Evolutionary conservation across 2,888 invertebrate species (phyloP).

Genomic region (Chrysotoxum bicinctum): DNA sequence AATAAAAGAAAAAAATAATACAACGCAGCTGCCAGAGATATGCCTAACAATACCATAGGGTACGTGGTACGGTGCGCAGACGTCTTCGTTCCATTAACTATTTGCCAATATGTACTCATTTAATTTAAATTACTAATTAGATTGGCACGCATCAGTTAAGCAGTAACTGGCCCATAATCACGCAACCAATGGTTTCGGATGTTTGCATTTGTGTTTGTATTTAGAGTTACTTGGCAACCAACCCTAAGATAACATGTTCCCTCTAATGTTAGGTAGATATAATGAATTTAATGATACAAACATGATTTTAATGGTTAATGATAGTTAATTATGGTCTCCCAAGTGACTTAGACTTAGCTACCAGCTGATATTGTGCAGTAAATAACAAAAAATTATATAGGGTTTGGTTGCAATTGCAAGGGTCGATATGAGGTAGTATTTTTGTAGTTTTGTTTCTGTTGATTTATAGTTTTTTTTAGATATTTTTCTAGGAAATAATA

Average conservation of each 20-base stretch:
- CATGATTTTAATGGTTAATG: constrained; percentile 13
- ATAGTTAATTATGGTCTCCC: not conserved
- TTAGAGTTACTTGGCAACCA: constrained; percentile 24
- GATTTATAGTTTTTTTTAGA: not conserved
- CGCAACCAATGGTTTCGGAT: constrained; percentile 45
- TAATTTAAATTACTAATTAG: constrained; percentile 61
- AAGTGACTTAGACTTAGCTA: not conserved
- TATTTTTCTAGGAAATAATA: not conserved
- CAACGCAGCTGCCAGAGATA: not conserved
- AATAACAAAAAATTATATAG: not conserved
- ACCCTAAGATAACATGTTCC: constrained; percentile 39
- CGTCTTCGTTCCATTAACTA: constrained; percentile 35
- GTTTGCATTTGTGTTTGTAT: constrained; percentile 15
- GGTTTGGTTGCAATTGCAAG: not conserved
- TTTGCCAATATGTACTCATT: constrained; percentile 51
- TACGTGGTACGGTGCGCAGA: constrained; percentile 39
- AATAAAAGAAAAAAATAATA: not conserved
- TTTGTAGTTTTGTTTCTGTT: too few species aligned
- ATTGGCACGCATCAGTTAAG: constrained; percentile 68
- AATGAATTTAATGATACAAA: constrained; percentile 27
- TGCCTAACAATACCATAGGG: constrained; percentile 33
- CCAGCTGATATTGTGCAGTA: too few species aligned
- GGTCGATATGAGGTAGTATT: not conserved
- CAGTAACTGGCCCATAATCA: constrained; percentile 61
- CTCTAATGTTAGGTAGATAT: not conserved